These are phyloP conservation scores for Lacerta bilineata DNA, from an alignment of 2,797 vertebrate species.

Conservation along the genomic window DNA sequence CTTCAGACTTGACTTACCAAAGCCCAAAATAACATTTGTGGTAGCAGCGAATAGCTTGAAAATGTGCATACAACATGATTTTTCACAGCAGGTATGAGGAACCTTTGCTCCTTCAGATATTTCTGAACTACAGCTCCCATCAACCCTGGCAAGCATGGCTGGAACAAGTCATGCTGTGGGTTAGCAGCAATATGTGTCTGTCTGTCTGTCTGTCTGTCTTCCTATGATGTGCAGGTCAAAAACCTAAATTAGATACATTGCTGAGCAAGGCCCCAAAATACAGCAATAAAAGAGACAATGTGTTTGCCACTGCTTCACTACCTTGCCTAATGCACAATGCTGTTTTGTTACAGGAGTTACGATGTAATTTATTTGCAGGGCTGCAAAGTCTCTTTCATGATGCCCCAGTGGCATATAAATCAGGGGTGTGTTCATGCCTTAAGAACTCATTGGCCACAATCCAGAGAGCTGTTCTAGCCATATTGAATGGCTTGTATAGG, in stretches of 20 bases:
- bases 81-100: too few relatives aligned
- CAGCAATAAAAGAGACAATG: background rate
- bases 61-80: background rate
- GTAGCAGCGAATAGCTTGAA: background rate
- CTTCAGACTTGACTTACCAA: background rate
- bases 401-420: background rate
- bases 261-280: background rate
- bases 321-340: background rate
- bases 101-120: too few relatives aligned
- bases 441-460: background rate
- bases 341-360: slow-evolving; percentile 40
- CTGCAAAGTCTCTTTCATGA: background rate
- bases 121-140: too few relatives aligned
- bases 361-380: slow-evolving; percentile 17
- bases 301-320: slow-evolving; percentile 3
- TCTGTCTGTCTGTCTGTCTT: too few relatives aligned
- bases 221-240: background rate
- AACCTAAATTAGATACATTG: background rate
- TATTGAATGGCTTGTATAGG: background rate
- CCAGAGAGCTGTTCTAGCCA: background rate
- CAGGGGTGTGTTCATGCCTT: background rate
- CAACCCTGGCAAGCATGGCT: background rate
- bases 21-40: background rate
- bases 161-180: background rate
- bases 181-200: background rate